Evolutionary conservation across 2,113 vertebrate species (phyloP).

Genomic region (Protobothrops flavoviridis): DNA sequence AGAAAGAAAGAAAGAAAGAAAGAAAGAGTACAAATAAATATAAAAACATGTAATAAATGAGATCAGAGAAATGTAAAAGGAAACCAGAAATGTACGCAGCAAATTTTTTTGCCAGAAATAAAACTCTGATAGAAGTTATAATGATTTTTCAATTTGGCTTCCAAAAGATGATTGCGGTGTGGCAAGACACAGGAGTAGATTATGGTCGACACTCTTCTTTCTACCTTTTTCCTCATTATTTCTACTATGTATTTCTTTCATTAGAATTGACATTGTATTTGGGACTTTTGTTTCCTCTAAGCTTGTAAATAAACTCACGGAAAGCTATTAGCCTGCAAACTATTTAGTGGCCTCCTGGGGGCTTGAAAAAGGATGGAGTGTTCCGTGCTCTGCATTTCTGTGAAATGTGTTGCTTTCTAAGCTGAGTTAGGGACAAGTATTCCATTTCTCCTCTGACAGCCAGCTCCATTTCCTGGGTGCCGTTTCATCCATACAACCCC

Average conservation of each 20-base stretch:
- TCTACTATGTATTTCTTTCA: neutral
- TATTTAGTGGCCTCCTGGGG: neutral
- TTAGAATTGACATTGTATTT: neutral
- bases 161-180: neutral
- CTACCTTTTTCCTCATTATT: neutral
- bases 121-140: neutral
- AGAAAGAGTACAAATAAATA: neutral
- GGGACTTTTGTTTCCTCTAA: neutral
- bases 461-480: neutral
- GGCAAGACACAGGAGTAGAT: neutral
- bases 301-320: neutral
- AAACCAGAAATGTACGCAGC: neutral
- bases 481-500: neutral
- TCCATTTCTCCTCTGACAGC: neutral
- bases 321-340: neutral
- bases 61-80: neutral
- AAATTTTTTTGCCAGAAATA: neutral
- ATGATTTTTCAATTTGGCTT: neutral
- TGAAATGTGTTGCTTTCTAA: neutral
- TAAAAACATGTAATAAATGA: neutral
- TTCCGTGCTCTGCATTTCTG: neutral
- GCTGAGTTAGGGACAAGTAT: neutral
- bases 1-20: neutral
- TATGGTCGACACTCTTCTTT: neutral
- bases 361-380: neutral